A percentile compares a stretch with the other conserved stretches of the same genome.
Evolutionary conservation across 2,797 vertebrate genomes (phyloP).

Genomic region (Emydoidea blandingii): DNA sequence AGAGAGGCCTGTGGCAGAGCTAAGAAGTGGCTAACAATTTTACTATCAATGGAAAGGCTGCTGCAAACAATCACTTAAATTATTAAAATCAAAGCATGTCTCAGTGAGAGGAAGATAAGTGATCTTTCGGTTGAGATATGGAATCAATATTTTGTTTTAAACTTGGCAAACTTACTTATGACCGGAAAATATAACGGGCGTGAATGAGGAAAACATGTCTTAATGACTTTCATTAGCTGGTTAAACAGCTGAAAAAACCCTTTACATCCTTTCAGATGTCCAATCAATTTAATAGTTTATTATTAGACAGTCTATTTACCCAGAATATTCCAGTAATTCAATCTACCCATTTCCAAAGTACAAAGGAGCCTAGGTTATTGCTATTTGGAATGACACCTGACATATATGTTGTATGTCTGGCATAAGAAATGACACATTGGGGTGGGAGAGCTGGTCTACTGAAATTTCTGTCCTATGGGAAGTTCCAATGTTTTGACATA

Average conservation of each 20-base stretch:
- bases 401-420: not conserved
- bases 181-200: constrained; percentile 42
- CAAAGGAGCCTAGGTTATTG: not conserved
- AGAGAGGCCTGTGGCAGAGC: not conserved
- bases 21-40: not conserved
- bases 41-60: not conserved
- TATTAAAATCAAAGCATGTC: not conserved
- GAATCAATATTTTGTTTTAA: not conserved
- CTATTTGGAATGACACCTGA: not conserved
- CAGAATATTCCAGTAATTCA: not conserved
- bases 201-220: constrained; percentile 54
- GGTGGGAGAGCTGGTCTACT: not conserved
- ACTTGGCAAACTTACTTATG: not conserved
- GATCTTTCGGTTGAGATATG: not conserved
- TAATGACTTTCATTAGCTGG: not conserved
- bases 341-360: not conserved
- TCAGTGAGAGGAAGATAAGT: not conserved
- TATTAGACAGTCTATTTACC: not conserved
- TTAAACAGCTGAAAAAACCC: not conserved
- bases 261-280: rapidly evolving
- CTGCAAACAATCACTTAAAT: not conserved
- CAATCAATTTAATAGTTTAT: not conserved
- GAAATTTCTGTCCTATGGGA: not conserved
- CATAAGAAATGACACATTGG: not conserved
- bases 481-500: not conserved